These are phyloP conservation scores for Coenonympha arcania DNA, from an alignment of 2,888 invertebrate species.

Conservation along the genomic window DNA sequence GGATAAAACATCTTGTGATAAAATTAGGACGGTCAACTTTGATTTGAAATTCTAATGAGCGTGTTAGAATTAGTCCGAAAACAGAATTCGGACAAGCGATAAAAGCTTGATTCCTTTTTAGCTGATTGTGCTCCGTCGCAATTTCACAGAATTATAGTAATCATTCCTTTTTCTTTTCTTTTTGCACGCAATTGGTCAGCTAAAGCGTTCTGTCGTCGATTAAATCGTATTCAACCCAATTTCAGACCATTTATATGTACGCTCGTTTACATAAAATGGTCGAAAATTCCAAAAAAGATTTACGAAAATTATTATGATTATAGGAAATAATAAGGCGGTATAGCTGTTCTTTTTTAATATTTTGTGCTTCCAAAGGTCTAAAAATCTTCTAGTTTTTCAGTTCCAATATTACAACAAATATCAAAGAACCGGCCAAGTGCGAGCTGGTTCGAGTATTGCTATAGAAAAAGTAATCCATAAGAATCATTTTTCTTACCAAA, in stretches of 20 bases:
- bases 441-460: no score
- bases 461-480: no score
- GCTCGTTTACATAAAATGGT: slow-evolving; percentile 25
- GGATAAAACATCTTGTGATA: not conserved
- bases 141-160: slow-evolving; percentile 1
- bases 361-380: no score
- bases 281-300: no score
- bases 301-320: no score
- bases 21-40: slow-evolving; percentile 1
- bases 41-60: not conserved
- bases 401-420: no score
- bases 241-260: slow-evolving; percentile 22
- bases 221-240: slow-evolving; percentile 17
- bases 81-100: not conserved
- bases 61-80: slow-evolving; percentile 5
- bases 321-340: no score
- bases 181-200: slow-evolving; percentile 1
- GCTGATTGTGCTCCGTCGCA: not conserved
- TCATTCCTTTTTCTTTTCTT: not conserved
- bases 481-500: no score
- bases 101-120: slow-evolving; percentile 1
- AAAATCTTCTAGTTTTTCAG: no score
- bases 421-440: no score
- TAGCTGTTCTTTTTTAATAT: no score
- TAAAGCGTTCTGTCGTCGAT: not conserved